phyloP scores from a whole-genome alignment of 2,113 vertebrate species.

The Apteryx mantelli region DNA sequence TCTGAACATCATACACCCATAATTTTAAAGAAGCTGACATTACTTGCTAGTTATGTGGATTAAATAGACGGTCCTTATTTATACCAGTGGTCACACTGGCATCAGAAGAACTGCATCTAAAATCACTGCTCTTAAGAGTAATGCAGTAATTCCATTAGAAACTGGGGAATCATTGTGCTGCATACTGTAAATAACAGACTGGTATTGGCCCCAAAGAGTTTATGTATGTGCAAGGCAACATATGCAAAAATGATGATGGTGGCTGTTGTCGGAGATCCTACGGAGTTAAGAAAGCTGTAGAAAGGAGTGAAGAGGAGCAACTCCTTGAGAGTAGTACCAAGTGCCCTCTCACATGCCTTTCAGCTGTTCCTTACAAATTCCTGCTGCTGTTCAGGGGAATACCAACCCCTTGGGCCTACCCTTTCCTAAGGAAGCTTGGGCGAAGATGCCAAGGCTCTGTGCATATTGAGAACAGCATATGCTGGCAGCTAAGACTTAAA shows the following conservation, averaged over 20 bases:
- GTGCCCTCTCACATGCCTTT: background rate
- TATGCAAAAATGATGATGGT: background rate
- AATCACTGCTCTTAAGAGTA: background rate
- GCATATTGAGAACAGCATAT: rapidly evolving
- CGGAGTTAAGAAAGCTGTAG: background rate
- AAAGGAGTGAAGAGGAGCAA: background rate
- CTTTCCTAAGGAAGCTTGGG: background rate
- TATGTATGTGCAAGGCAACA: rapidly evolving
- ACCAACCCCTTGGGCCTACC: background rate
- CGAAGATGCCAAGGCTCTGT: background rate
- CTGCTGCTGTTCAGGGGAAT: background rate
- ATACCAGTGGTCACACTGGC: background rate
- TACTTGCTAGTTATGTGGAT: background rate
- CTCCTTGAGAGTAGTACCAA: rapidly evolving
- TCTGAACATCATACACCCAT: background rate
- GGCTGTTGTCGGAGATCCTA: background rate
- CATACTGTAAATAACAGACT: background rate
- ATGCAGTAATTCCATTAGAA: background rate
- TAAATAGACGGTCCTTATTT: background rate
- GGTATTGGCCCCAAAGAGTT: background rate
- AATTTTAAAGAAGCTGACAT: background rate
- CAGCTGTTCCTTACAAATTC: background rate
- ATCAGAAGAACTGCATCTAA: background rate
- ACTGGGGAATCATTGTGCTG: background rate
- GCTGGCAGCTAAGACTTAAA: background rate